Conservation (phyloP, 2,888 invertebrate genomes). For the Leptopilina drosophilae region DNA sequence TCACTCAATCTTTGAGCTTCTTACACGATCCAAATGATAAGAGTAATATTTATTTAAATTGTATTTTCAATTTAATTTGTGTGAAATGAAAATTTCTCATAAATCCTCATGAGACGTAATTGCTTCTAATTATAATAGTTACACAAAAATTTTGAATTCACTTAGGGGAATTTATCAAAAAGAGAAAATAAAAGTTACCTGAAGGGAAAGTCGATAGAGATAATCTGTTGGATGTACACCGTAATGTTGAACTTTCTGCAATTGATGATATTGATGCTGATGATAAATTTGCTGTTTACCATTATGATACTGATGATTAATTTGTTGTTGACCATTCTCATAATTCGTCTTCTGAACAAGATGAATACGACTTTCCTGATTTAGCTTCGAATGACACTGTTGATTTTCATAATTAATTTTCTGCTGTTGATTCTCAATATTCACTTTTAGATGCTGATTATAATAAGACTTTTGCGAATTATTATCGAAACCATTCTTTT, state of each 20-base stretch:
- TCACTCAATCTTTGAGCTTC: conserved; percentile 4
- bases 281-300: conserved; percentile 58
- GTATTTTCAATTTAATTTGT: conserved; percentile 27
- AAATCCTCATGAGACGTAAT: too few species aligned
- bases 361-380: background rate
- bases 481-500: too few species aligned
- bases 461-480: too few species aligned
- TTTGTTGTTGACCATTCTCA: conserved; percentile 59
- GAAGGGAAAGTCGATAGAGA: conserved; percentile 74
- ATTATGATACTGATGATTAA: conserved; percentile 59
- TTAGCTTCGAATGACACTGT: background rate
- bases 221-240: conserved; percentile 73
- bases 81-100: background rate
- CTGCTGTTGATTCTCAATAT: background rate
- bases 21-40: background rate
- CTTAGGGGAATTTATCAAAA: conserved; percentile 18
- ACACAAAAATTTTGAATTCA: background rate
- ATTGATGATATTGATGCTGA: conserved; percentile 65
- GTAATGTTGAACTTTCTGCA: conserved; percentile 67
- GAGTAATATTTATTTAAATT: background rate
- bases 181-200: conserved; percentile 63
- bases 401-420: background rate
- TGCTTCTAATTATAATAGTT: too few species aligned
- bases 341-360: background rate
- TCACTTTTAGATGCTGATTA: background rate